Evolutionary conservation across 2,113 vertebrate genomes (phyloP).

Genomic region (Sturnira hondurensis): DNA sequence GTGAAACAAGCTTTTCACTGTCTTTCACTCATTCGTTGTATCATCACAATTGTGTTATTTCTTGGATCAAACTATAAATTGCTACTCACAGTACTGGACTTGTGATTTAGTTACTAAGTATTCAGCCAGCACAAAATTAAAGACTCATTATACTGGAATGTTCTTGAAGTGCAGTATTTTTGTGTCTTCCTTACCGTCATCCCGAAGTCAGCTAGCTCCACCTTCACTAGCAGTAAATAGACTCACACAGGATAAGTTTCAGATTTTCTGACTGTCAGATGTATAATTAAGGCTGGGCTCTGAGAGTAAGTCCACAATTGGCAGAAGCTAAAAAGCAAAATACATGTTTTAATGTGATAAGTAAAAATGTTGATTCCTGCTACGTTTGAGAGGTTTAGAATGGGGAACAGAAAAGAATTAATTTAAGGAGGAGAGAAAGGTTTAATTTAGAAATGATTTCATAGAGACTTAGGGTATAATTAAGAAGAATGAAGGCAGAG

Average conservation of each 20-base stretch:
- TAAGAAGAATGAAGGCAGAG: neutral
- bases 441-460: conserved; percentile 19
- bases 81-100: neutral
- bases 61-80: neutral
- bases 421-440: neutral
- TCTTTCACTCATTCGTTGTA: neutral
- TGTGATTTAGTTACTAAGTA: neutral
- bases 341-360: neutral
- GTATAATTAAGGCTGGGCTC: neutral
- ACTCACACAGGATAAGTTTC: neutral
- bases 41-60: neutral
- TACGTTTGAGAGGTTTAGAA: neutral
- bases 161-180: neutral
- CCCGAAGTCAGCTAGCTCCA: neutral
- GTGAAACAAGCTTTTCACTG: neutral
- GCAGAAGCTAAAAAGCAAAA: neutral
- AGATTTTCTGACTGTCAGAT: neutral
- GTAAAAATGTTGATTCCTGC: conserved; percentile 24
- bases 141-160: neutral
- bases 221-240: neutral
- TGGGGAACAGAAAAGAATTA: neutral
- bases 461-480: neutral
- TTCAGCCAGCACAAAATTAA: neutral
- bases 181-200: neutral
- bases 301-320: neutral